phyloP scores from a whole-genome alignment of 2,888 invertebrate species.

The Odontocerum albicorne region DNA sequence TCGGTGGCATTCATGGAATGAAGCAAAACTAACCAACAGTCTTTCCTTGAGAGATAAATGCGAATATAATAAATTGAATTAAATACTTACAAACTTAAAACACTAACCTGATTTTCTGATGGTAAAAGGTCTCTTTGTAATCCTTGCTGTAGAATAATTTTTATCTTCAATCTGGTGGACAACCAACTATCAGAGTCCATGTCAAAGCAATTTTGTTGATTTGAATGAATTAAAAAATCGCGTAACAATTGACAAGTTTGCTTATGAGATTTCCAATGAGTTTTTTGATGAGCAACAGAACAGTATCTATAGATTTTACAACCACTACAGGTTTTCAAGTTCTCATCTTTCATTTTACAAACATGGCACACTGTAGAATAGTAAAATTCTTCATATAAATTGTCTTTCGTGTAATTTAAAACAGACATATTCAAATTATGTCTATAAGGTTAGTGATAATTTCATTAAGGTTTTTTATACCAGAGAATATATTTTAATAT shows the following conservation, averaged over 20 bases:
- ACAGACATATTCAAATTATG: no score
- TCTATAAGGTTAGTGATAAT: no score
- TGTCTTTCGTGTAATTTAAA: no score
- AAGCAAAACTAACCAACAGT: no score
- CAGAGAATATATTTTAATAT: no score
- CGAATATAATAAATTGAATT: no score
- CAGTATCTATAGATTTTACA: conserved; percentile 45
- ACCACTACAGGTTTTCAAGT: conserved; percentile 42
- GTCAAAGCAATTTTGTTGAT: conserved; percentile 22
- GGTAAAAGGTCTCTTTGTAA: conserved; percentile 21
- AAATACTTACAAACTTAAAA: no score
- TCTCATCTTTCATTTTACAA: conserved; percentile 40
- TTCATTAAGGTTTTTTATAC: no score
- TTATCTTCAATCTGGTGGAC: conserved; percentile 19
- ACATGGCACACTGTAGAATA: conserved; percentile 45
- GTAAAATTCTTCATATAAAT: conserved; percentile 41
- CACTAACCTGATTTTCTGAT: conserved; percentile 29
- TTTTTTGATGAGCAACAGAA: conserved; percentile 42
- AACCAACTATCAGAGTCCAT: conserved; percentile 4
- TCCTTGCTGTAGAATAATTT: conserved; percentile 17
- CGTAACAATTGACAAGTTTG: conserved; percentile 40
- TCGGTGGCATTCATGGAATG: no score
- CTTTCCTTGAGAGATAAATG: no score
- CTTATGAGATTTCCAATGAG: conserved; percentile 44
- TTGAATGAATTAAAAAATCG: conserved; percentile 33